These are phyloP conservation scores for Leptocoma aspasia DNA, from an alignment of 2,113 vertebrate genomes.

Conservation along the genomic window DNA sequence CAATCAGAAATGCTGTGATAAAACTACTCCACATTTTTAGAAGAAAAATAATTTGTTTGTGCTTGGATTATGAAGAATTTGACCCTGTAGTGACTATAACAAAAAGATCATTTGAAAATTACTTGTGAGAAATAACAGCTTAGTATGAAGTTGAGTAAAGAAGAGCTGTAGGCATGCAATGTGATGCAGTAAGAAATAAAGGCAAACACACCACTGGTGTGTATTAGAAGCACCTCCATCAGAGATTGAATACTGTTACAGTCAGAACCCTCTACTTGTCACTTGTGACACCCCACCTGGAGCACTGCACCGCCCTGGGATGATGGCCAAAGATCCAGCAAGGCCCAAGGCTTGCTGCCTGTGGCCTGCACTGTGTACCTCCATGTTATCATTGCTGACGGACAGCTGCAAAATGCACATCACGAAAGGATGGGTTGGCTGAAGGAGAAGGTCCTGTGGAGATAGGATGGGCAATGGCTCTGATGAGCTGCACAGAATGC, in stretches of 20 bases:
- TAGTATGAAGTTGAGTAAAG: background rate
- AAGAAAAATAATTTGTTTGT: background rate
- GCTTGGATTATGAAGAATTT: background rate
- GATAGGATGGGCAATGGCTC: background rate
- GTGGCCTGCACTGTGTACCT: too few relatives aligned
- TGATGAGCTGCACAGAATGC: background rate
- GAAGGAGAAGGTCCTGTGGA: background rate
- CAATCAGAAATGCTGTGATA: background rate
- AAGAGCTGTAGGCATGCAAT: background rate
- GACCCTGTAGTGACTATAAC: background rate
- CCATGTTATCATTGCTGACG: fast-evolving
- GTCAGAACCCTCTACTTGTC: background rate
- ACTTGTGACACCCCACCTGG: background rate
- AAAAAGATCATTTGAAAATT: background rate
- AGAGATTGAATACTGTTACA: background rate
- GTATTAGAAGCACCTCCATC: background rate
- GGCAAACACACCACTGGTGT: background rate
- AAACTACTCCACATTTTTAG: background rate
- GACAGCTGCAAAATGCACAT: fast-evolving
- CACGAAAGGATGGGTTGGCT: background rate
- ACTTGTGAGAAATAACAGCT: background rate
- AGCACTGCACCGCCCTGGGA: too few relatives aligned
- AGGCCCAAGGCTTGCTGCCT: background rate
- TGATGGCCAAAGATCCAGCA: background rate
- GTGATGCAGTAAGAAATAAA: background rate